Evolutionary conservation across 2,888 invertebrate genomes (phyloP).

Genomic region (Isoperla grammatica): DNA sequence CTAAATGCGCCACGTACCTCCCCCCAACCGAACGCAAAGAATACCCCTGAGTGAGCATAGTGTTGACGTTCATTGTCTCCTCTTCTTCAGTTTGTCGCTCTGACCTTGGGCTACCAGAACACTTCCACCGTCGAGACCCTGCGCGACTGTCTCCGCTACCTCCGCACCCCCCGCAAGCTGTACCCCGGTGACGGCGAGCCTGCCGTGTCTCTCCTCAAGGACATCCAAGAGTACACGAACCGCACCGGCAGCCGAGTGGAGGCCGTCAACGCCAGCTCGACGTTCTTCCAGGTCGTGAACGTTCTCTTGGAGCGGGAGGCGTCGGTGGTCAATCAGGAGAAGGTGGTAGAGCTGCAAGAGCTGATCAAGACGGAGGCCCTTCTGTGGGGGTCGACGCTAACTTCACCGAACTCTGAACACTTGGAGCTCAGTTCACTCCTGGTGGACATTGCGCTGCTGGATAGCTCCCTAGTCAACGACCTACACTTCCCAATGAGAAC

Average conservation of each 20-base stretch:
- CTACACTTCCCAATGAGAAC: slow-evolving; percentile 40
- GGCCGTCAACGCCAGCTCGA: slow-evolving; percentile 50
- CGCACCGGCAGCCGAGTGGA: slow-evolving; percentile 44
- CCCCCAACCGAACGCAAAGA: too few species aligned
- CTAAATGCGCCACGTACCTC: too few species aligned
- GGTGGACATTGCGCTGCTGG: slow-evolving; percentile 41
- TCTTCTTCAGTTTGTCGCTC: slow-evolving; percentile 47
- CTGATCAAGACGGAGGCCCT: slow-evolving; percentile 35
- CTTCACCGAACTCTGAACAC: slow-evolving; percentile 34
- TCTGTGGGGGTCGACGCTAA: slow-evolving; percentile 41
- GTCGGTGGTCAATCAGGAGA: slow-evolving; percentile 64
- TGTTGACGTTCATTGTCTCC: slow-evolving; percentile 1
- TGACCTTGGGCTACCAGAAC: slow-evolving; percentile 59
- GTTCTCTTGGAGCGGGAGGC: slow-evolving; percentile 59
- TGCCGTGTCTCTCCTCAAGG: slow-evolving; percentile 52
- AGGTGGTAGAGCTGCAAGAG: slow-evolving; percentile 42
- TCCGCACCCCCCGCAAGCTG: slow-evolving; percentile 48
- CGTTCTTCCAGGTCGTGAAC: slow-evolving; percentile 57
- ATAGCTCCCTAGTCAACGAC: slow-evolving; percentile 36
- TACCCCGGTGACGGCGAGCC: slow-evolving; percentile 62
- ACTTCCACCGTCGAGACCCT: slow-evolving; percentile 53
- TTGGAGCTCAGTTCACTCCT: slow-evolving; percentile 40
- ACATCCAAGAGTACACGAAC: slow-evolving; percentile 53
- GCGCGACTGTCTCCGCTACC: slow-evolving; percentile 50
- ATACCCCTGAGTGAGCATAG: too few species aligned